phyloP scores from a whole-genome alignment of 1,140 invertebrate genomes.

The Bombus vancouverensis region DNA sequence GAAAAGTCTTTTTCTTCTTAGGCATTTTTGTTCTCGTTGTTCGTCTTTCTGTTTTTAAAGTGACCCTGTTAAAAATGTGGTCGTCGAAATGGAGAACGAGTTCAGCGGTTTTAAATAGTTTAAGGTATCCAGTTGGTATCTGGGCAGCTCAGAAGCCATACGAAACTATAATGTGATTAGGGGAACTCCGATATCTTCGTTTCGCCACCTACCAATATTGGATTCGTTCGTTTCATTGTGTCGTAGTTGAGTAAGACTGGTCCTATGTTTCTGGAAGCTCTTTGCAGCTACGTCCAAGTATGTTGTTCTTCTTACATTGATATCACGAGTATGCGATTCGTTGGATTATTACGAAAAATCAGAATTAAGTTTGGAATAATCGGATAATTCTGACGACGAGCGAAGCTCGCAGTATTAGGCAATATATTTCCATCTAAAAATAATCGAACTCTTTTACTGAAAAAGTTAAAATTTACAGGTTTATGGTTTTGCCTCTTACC shows the following conservation, averaged over 20 bases:
- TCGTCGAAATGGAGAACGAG: slow-evolving; percentile 28
- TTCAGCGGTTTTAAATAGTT: slow-evolving; percentile 52
- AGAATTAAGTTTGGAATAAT: no score
- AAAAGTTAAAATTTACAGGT: no score
- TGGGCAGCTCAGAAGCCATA: slow-evolving; percentile 75
- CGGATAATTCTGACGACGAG: no score
- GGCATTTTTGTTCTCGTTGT: no score
- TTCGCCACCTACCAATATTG: slow-evolving; percentile 27
- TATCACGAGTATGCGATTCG: not conserved
- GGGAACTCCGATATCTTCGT: slow-evolving; percentile 25
- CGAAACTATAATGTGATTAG: slow-evolving; percentile 71
- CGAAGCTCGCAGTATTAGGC: no score
- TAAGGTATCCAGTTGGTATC: slow-evolving; percentile 60
- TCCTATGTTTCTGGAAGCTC: not conserved
- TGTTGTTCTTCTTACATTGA: not conserved
- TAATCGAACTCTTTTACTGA: no score
- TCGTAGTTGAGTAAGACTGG: not conserved
- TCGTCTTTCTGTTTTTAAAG: not conserved
- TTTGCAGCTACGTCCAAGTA: not conserved
- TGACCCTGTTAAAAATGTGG: not conserved
- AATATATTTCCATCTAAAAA: no score
- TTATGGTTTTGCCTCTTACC: no score
- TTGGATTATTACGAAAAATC: no score
- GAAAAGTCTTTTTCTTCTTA: not conserved
- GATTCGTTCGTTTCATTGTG: slow-evolving; percentile 1